phyloP scores from a whole-genome alignment of 2,113 vertebrate species.

The Melanerpes formicivorus region DNA sequence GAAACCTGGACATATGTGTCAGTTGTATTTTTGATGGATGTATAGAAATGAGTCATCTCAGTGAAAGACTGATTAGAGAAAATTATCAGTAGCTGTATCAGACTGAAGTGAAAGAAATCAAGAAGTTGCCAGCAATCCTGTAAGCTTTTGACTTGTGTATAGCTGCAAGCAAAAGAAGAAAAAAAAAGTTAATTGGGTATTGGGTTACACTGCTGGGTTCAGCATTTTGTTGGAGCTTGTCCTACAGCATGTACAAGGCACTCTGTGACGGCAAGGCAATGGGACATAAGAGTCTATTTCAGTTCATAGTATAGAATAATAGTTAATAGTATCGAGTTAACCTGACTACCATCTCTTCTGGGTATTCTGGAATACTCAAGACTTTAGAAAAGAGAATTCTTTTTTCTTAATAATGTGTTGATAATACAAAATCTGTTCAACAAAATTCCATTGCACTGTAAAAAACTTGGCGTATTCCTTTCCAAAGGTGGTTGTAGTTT shows the following conservation, averaged over 20 bases:
- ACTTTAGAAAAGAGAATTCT: background rate
- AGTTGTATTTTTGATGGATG: background rate
- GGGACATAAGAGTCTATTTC: background rate
- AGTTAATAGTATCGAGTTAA: background rate
- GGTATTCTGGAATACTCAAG: background rate
- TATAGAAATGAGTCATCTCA: background rate
- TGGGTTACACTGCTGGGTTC: background rate
- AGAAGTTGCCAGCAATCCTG: constrained; percentile 1
- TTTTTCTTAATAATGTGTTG: background rate
- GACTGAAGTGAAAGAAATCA: background rate
- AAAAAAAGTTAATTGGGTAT: background rate
- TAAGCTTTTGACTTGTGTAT: background rate
- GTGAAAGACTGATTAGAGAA: background rate
- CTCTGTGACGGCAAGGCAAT: background rate
- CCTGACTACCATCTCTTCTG: background rate
- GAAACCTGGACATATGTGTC: background rate
- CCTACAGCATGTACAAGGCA: background rate
- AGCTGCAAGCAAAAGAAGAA: background rate
- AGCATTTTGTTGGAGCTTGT: background rate
- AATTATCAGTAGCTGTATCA: constrained; percentile 11
- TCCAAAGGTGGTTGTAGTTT: background rate
- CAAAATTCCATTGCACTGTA: background rate
- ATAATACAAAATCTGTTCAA: background rate
- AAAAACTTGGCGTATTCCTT: background rate
- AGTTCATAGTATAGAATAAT: too few species aligned